Conservation (phyloP, 2,888 invertebrate genomes). For the Lithophane leautieri region DNA sequence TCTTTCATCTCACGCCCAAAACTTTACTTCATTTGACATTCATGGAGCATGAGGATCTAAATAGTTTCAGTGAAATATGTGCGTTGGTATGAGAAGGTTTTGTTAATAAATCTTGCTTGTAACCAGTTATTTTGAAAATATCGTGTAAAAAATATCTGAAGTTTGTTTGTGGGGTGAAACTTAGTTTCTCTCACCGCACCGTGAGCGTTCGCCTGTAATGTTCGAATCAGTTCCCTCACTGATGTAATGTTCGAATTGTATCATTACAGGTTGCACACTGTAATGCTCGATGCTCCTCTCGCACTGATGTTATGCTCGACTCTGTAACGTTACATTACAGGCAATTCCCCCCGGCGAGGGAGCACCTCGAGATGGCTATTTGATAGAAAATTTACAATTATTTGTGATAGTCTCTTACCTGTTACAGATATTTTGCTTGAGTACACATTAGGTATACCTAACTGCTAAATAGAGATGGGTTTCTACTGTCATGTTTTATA, state of each 20-base stretch:
- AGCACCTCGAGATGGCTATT: not conserved
- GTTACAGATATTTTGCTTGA: not conserved
- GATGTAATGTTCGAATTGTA: no score
- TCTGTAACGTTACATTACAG: no score
- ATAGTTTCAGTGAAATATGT: slow-evolving; percentile 76
- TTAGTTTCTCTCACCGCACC: not conserved
- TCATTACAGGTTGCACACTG: no score
- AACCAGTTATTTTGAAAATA: slow-evolving; percentile 29
- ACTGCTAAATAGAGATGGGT: not conserved
- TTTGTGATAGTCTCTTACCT: not conserved
- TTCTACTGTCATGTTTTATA: not conserved
- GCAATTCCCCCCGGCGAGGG: no score
- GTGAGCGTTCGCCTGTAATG: no score
- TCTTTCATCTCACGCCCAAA: slow-evolving; percentile 74
- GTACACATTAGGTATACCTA: not conserved
- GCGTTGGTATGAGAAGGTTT: slow-evolving; percentile 49
- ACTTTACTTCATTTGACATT: slow-evolving; percentile 78
- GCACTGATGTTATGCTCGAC: no score
- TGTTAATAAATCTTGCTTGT: slow-evolving; percentile 54
- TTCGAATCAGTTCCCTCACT: no score
- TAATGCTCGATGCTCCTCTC: no score
- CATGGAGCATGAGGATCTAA: slow-evolving; percentile 75
- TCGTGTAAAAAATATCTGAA: slow-evolving; percentile 11
- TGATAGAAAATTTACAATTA: not conserved
- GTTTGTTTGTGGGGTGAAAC: not conserved